phyloP scores from a whole-genome alignment of 2,797 vertebrate genomes.

The Phrynocephalus vlangalii region DNA sequence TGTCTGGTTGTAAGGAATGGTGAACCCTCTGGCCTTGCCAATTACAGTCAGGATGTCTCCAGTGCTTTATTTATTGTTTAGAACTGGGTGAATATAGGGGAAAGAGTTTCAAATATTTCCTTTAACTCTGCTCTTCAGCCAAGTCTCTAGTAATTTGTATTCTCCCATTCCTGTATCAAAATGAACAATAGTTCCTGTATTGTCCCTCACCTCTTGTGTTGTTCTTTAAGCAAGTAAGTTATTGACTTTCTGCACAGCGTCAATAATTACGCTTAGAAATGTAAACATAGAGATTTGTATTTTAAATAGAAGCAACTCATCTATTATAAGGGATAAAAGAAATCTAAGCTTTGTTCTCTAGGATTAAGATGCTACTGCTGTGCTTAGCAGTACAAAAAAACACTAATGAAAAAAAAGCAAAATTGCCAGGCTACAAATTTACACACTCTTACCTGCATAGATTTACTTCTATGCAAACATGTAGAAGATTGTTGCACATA shows the following conservation, averaged over 20 bases:
- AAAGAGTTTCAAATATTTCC: slow-evolving; percentile 38
- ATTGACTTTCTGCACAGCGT: slow-evolving; percentile 17
- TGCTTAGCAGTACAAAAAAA: slow-evolving; percentile 7
- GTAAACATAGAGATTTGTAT: slow-evolving; percentile 4
- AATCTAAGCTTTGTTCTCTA: background rate
- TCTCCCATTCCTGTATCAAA: background rate
- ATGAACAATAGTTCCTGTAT: background rate
- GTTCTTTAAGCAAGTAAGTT: background rate
- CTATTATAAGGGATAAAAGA: slow-evolving; percentile 31
- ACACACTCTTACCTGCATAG: background rate
- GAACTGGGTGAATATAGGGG: slow-evolving; percentile 13
- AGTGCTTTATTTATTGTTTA: slow-evolving; percentile 46
- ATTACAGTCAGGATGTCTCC: slow-evolving; percentile 44
- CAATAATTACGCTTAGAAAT: slow-evolving; percentile 1
- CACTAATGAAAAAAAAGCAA: background rate
- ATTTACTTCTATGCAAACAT: background rate
- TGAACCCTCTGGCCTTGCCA: slow-evolving; percentile 51
- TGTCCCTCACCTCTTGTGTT: slow-evolving; percentile 20
- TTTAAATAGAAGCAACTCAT: background rate
- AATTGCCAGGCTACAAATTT: background rate
- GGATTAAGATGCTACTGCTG: slow-evolving; percentile 15
- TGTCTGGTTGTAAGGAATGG: slow-evolving; percentile 49
- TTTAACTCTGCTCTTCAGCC: slow-evolving; percentile 6
- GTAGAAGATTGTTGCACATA: background rate
- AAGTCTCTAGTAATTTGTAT: slow-evolving; percentile 20